Evolutionary conservation across 53 echinoderm and acorn worm species (phyloP), one percentile per base, ranked within the genome.

Genomic region (Temnopleurus reevesii): DNA sequence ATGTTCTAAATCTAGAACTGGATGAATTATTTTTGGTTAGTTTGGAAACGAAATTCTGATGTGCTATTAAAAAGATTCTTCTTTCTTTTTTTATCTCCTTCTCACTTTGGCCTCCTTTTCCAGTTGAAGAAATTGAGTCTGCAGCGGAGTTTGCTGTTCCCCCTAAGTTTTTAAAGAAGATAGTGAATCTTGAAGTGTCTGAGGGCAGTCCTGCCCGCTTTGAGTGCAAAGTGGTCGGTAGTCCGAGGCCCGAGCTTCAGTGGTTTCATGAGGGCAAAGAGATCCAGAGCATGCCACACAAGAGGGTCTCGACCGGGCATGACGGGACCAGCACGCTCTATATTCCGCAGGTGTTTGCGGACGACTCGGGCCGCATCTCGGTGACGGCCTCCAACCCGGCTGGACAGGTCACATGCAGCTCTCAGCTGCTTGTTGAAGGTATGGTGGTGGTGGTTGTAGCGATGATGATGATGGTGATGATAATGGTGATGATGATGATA

Each of bases 91-190:
- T 80, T 51, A 49, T 80, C 80, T 80, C 51, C 80, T 51, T 83
- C 54, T 55, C 83, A 92, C 86, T 91, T 60, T 85, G 85, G 85
- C 85, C 85, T 81, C 59, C 34, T 57, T 60, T 60, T 85, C 60
- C 94, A 99, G 99, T 99, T 96, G 99, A 99, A 96, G 99, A 99
- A 94, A 99, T 95, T 94, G 92, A 93, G 93, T 99, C 99, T 77
- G 99, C 95, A 81, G 99, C 96, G 77, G 94, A 92, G 89, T 90
- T 92, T 76, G 94, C 94, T 71, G 93, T 99, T 79, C 94, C 99
- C 96, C 99, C 99, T 93, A 99, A 93, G 94, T 99, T 99, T 95
- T 85, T 95, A 63, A 94, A 92, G 99, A 99, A 95, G 99, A 96
- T 99, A 57, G 79, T 94, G 60, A 96, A 92, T 93, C 82, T 95